These are phyloP conservation scores for Bombus polaris DNA, from an alignment of 1,140 invertebrate species.

Conservation along the genomic window DNA sequence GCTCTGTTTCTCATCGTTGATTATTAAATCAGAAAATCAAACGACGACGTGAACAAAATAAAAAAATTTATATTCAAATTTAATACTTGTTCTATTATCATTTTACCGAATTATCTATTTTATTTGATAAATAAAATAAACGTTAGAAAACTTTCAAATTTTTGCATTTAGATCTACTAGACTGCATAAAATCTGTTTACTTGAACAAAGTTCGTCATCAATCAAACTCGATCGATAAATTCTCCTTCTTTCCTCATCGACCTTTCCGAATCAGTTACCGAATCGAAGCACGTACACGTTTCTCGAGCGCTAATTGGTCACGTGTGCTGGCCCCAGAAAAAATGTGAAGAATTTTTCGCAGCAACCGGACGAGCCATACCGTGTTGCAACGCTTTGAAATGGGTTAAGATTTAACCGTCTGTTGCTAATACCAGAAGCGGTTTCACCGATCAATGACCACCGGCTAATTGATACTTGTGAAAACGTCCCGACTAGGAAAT, in stretches of 20 bases:
- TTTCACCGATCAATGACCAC: conserved; percentile 67
- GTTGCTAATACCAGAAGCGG: conserved; percentile 57
- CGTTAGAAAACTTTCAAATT: too few species aligned
- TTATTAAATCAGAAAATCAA: not conserved
- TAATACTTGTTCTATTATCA: too few species aligned
- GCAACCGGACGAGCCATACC: conserved; percentile 3
- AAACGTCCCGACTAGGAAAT: conserved; percentile 56
- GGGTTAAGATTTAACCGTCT: conserved; percentile 50
- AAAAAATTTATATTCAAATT: not conserved
- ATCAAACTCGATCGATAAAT: not conserved
- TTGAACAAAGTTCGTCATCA: not conserved
- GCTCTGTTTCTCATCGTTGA: not conserved
- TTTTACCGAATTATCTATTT: too few species aligned
- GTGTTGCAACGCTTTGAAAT: conserved; percentile 48
- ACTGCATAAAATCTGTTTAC: not conserved
- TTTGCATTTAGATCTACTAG: too few species aligned
- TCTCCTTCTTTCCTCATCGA: not conserved
- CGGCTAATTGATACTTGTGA: conserved; percentile 66
- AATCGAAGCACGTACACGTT: not conserved
- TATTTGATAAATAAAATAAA: too few species aligned
- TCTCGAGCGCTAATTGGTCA: conserved; percentile 31
- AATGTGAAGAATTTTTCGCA: conserved; percentile 17
- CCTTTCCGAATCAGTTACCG: not conserved
- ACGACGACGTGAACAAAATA: not conserved
- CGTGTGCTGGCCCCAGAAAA: not conserved